Evolutionary conservation across 1,140 invertebrate genomes (phyloP).

Genomic region (Goniozus legneri): DNA sequence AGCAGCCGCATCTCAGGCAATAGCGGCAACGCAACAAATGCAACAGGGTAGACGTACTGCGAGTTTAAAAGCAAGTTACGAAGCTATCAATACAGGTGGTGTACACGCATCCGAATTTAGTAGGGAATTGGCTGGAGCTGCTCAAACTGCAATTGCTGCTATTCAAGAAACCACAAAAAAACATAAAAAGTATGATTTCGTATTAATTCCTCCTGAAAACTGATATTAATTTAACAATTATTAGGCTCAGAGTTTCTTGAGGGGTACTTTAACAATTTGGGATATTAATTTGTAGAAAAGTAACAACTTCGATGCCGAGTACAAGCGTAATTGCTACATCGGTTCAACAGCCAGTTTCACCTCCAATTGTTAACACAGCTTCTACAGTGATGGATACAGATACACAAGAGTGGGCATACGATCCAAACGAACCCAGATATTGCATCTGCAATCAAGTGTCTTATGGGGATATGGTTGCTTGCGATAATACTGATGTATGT

Average conservation of each 20-base stretch:
- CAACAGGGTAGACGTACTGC: slow-evolving; percentile 90
- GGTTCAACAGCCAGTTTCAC: slow-evolving; percentile 38
- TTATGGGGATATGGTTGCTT: slow-evolving; percentile 99
- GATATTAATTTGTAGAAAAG: slow-evolving; percentile 36
- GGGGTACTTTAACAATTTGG: background rate
- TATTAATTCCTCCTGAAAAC: background rate
- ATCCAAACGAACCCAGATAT: slow-evolving; percentile 92
- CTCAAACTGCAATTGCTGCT: slow-evolving; percentile 74
- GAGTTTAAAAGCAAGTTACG: slow-evolving; percentile 91
- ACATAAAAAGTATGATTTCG: slow-evolving; percentile 60
- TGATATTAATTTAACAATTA: slow-evolving; percentile 2
- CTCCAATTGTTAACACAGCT: slow-evolving; percentile 32
- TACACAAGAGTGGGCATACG: slow-evolving; percentile 75
- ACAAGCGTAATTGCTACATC: slow-evolving; percentile 43
- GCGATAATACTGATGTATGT: slow-evolving; percentile 93
- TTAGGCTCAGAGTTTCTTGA: background rate
- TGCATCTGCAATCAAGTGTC: slow-evolving; percentile 98
- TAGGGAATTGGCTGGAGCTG: slow-evolving; percentile 71
- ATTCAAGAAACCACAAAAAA: slow-evolving; percentile 67
- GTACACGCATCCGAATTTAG: slow-evolving; percentile 57
- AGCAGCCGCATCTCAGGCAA: slow-evolving; percentile 92
- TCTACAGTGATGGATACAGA: slow-evolving; percentile 52
- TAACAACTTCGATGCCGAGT: slow-evolving; percentile 42
- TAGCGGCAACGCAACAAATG: slow-evolving; percentile 95
- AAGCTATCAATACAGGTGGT: slow-evolving; percentile 72